phyloP scores from a whole-genome alignment of 2,113 vertebrate species.

The Mus musculus region GRCm39 chr14:62596501-62597000 shows the following conservation, averaged over 20 bases:
- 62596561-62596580: neutral
- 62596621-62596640: neutral
- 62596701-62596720: neutral
- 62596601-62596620: neutral
- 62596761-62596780: neutral
- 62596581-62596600: no score
- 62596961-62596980: neutral
- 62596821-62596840: neutral
- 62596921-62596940: neutral
- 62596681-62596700: neutral
- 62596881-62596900: neutral
- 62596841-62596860: no score
- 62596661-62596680: neutral
- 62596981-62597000: neutral
- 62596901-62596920: neutral
- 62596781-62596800: neutral
- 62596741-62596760: neutral
- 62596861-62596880: neutral
- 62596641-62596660: neutral
- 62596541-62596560: neutral
- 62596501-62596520: fast-evolving
- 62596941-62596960: neutral
- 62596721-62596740: neutral
- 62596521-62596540: neutral
- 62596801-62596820: neutral